phyloP scores from a whole-genome alignment of 2,113 vertebrate genomes.

The Festucalex cinctus region DNA sequence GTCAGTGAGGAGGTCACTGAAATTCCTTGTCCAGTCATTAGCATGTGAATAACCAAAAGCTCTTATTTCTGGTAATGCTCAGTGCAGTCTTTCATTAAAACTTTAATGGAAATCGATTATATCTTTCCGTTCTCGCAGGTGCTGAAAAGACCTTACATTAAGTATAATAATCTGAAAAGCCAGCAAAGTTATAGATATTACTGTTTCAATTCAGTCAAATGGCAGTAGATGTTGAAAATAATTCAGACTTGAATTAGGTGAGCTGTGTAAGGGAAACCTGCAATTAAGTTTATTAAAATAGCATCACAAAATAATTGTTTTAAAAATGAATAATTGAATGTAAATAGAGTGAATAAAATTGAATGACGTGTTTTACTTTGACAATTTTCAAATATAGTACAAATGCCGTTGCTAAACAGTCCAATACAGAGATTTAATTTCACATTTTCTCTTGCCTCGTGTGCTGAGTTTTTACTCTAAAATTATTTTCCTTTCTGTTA shows the following conservation, averaged over 20 bases:
- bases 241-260: constrained; percentile 61
- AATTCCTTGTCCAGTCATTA: constrained; percentile 59
- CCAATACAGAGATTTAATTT: too few species aligned
- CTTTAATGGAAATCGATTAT: constrained; percentile 71
- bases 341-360: neutral
- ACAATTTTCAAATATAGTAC: too few species aligned
- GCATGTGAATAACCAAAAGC: constrained; percentile 57
- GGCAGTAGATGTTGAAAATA: constrained; percentile 37
- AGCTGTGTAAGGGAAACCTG: constrained; percentile 26
- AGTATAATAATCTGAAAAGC: constrained; percentile 71
- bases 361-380: too few species aligned
- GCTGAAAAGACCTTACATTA: constrained; percentile 61
- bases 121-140: constrained; percentile 64
- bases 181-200: constrained; percentile 68
- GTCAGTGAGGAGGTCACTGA: constrained; percentile 38
- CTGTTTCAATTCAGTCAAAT: constrained; percentile 66
- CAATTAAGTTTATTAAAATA: constrained; percentile 18
- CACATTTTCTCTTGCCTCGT: too few species aligned
- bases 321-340: neutral
- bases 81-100: constrained; percentile 40
- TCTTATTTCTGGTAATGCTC: constrained; percentile 62
- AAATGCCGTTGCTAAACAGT: too few species aligned
- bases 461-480: too few species aligned
- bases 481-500: too few species aligned
- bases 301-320: neutral